Conservation (phyloP, 2,113 vertebrate genomes). For the Uropsilus gracilis region DNA sequence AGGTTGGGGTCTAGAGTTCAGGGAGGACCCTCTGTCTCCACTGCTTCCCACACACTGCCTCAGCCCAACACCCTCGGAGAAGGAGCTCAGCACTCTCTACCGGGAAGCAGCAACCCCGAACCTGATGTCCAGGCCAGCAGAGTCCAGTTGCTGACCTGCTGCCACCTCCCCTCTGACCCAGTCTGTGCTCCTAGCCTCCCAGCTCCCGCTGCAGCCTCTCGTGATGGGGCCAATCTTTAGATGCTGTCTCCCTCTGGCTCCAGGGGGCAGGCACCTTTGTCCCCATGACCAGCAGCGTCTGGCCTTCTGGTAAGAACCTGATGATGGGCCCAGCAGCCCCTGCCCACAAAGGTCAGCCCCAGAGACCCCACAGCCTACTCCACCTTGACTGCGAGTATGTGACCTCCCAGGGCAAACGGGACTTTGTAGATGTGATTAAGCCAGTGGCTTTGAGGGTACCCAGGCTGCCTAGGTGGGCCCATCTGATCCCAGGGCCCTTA, state of each 20-base stretch:
- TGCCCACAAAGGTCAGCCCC: not conserved
- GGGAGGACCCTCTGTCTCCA: not conserved
- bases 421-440: not conserved
- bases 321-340: not conserved
- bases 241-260: not conserved
- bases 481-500: not conserved
- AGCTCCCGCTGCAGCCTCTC: not conserved
- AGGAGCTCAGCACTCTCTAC: not conserved
- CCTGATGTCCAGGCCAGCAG: not conserved
- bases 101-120: not conserved
- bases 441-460: not conserved
- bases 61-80: not conserved
- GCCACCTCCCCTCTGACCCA: not conserved
- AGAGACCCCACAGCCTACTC: not conserved
- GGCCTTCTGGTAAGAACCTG: not conserved
- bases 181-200: not conserved
- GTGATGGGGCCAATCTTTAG: too few species aligned
- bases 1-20: not conserved
- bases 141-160: not conserved
- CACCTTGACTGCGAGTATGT: accelerated
- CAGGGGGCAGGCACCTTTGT: not conserved
- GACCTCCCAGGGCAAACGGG: not conserved
- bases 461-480: not conserved
- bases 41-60: not conserved
- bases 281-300: not conserved